A percentile compares a stretch with the other conserved stretches of the same genome.
Evolutionary conservation across 2,888 invertebrate species (phyloP).

Genomic region (Odontocolon sp.): DNA sequence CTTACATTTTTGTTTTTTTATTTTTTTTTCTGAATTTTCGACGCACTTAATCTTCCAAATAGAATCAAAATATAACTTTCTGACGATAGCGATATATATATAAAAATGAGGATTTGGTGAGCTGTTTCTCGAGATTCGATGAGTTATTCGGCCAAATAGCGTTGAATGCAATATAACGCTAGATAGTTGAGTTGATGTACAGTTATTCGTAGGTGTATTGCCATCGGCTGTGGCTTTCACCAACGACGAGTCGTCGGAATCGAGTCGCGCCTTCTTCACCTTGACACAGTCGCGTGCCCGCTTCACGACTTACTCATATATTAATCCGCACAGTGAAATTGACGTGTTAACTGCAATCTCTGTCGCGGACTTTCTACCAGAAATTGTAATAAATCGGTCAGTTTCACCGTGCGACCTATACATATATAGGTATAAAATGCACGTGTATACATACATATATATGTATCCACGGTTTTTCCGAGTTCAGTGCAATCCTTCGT

Average conservation of each 20-base stretch:
- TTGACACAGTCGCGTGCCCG: conserved; percentile 72
- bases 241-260: conserved; percentile 40
- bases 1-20: neutral
- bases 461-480: neutral
- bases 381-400: too few species aligned
- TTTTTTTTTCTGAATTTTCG: neutral
- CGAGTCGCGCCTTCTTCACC: conserved; percentile 72
- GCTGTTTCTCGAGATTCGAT: conserved; percentile 9
- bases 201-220: conserved; percentile 54
- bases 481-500: too few species aligned
- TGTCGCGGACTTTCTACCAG: too few species aligned
- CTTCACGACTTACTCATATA: conserved; percentile 1
- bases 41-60: conserved; percentile 15
- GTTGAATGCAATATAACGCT: conserved; percentile 13
- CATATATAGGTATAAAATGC: neutral
- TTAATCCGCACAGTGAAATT: too few species aligned
- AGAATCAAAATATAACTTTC: too few species aligned
- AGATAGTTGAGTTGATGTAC: conserved; percentile 42
- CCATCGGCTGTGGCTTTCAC: conserved; percentile 50
- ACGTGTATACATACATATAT: neutral
- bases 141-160: conserved; percentile 41
- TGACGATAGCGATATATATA: conserved; percentile 11
- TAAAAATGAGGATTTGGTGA: conserved; percentile 10
- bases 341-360: too few species aligned
- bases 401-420: neutral